Conservation (phyloP, 1,140 invertebrate genomes). For the Gerris buenoi region DNA sequence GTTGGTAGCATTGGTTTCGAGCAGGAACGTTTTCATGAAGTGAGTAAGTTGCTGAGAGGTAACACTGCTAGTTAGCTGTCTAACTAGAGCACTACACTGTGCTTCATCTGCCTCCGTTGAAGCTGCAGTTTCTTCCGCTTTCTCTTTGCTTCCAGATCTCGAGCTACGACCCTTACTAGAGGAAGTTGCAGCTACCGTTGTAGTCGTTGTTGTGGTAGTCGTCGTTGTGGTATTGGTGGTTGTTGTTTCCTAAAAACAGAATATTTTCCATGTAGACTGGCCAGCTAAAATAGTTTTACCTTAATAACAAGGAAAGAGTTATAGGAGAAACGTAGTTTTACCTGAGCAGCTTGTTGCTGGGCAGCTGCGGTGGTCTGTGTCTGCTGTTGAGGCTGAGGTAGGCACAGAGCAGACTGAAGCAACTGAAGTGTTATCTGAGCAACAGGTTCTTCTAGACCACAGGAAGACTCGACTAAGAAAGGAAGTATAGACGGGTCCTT, state of each 20-base stretch:
- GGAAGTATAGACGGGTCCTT: conserved; percentile 57
- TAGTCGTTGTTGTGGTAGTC: not conserved
- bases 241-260: not conserved
- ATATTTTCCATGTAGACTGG: no score
- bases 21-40: conserved; percentile 78
- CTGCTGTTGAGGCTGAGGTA: conserved; percentile 21
- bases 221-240: not conserved
- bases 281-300: not conserved
- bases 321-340: not conserved
- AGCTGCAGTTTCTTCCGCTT: conserved; percentile 20
- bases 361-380: conserved; percentile 18
- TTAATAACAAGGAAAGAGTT: not conserved
- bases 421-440: conserved; percentile 80
- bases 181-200: not conserved
- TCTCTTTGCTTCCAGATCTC: conserved; percentile 16
- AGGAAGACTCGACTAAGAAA: conserved; percentile 63
- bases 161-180: conserved; percentile 13
- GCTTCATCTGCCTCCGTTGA: conserved; percentile 47
- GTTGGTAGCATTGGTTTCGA: conserved; percentile 84
- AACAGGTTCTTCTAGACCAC: conserved; percentile 81
- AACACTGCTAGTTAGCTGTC: conserved; percentile 53
- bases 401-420: conserved; percentile 70
- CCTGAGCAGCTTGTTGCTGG: conserved; percentile 12
- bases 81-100: conserved; percentile 49
- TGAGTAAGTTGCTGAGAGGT: conserved; percentile 48